Evolutionary conservation across 1,140 invertebrate species (phyloP).

Genomic region (Anastrepha obliqua): DNA sequence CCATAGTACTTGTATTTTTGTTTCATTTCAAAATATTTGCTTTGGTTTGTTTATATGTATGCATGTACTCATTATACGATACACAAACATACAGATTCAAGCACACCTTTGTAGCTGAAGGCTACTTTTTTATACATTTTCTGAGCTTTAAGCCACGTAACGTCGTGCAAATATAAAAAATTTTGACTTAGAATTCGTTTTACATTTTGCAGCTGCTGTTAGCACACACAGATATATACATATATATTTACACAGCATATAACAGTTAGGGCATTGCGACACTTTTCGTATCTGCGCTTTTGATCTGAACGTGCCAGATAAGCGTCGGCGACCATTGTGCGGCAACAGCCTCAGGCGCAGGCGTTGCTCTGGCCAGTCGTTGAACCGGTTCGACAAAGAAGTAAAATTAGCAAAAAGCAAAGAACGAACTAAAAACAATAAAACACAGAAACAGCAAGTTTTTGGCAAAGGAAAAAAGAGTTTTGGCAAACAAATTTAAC

Average conservation of each 20-base stretch:
- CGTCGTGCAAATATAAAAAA: background rate
- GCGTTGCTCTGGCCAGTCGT: background rate
- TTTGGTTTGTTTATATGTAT: no score
- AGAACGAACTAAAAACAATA: background rate
- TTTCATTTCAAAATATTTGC: no score
- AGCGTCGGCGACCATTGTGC: background rate
- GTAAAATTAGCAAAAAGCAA: background rate
- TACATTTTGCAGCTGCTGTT: background rate
- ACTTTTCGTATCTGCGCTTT: slow-evolving; percentile 8
- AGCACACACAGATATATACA: background rate
- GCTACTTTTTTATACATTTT: background rate
- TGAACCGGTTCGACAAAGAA: slow-evolving; percentile 36
- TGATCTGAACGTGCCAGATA: slow-evolving; percentile 30
- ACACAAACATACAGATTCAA: background rate
- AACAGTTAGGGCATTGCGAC: slow-evolving; percentile 26
- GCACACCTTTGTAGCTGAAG: background rate
- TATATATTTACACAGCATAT: background rate
- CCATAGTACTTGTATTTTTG: no score
- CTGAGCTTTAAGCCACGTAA: background rate
- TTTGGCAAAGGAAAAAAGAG: no score
- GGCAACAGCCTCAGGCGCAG: slow-evolving; percentile 16
- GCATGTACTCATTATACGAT: no score
- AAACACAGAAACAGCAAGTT: no score
- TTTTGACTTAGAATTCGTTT: background rate
- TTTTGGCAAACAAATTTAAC: no score